Evolutionary conservation across 64 coral and sea anemone genomes (phyloP).

Genomic region (Porites lutea): DNA sequence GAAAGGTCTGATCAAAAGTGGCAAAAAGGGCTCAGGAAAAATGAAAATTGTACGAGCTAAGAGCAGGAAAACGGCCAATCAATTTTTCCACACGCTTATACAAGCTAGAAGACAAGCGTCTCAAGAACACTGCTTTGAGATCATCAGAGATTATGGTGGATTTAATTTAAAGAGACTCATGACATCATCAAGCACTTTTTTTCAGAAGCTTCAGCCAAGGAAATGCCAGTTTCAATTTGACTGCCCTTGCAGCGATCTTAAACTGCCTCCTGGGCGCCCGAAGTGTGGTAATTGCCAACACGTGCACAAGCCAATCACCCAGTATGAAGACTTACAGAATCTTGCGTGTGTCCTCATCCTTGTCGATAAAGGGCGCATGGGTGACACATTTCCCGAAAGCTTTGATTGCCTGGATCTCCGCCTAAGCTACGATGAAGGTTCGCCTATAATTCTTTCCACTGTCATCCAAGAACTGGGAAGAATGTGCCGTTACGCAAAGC

Average conservation of each 20-base stretch:
- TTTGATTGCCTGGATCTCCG: conserved; percentile 65
- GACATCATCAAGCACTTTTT: conserved; percentile 52
- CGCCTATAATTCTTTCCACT: conserved; percentile 24
- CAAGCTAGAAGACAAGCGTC: neutral
- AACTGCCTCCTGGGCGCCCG: neutral
- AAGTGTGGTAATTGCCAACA: conserved; percentile 25
- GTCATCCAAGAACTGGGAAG: conserved; percentile 70
- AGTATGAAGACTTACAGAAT: conserved; percentile 61
- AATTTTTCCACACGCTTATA: conserved; percentile 41
- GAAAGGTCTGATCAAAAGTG: conserved; percentile 1
- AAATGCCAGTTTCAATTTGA: neutral
- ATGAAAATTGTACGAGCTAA: conserved; percentile 69
- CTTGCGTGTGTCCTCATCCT: conserved; percentile 60
- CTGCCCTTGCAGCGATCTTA: conserved; percentile 9
- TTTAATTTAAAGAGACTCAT: conserved; percentile 62
- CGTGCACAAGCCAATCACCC: conserved; percentile 55
- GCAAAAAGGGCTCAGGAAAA: neutral
- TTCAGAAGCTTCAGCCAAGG: conserved; percentile 32
- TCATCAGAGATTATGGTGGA: conserved; percentile 69
- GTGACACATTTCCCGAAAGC: conserved; percentile 64
- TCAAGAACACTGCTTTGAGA: conserved; percentile 31
- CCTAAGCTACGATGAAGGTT: conserved; percentile 48
- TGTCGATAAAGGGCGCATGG: conserved; percentile 71
- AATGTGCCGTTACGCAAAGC: conserved; percentile 58
- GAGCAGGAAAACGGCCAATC: conserved; percentile 45